Conservation (phyloP, 2,113 vertebrate genomes). For the Anolis carolinensis region DNA sequence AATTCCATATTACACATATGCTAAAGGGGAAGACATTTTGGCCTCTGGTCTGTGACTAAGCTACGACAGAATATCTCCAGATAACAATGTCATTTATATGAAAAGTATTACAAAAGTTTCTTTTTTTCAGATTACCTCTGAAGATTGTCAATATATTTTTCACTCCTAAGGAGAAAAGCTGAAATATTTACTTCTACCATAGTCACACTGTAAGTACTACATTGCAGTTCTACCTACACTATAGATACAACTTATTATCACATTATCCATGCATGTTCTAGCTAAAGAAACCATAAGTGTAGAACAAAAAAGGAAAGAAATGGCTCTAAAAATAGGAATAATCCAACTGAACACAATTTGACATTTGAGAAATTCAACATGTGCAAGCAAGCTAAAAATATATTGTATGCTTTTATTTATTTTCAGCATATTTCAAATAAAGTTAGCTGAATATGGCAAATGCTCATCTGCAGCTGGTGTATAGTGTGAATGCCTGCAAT, state of each 20-base stretch:
- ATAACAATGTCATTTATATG: too few relatives aligned
- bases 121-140: too few relatives aligned
- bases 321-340: background rate
- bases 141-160: too few relatives aligned
- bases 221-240: too few relatives aligned
- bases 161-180: too few relatives aligned
- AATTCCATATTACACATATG: too few relatives aligned
- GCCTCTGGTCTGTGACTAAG: too few relatives aligned
- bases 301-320: background rate
- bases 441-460: background rate
- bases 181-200: too few relatives aligned
- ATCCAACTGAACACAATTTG: background rate
- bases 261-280: background rate
- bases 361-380: background rate
- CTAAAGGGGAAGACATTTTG: too few relatives aligned
- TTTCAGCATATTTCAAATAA: background rate
- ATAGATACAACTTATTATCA: background rate
- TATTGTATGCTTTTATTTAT: background rate
- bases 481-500: conserved; percentile 11
- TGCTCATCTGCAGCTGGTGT: conserved; percentile 4
- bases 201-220: too few relatives aligned
- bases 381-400: background rate
- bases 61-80: too few relatives aligned
- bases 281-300: background rate
- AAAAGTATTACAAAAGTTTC: too few relatives aligned